Conservation (phyloP, 2,797 vertebrate genomes). For the Eutrigla gurnardus region DNA sequence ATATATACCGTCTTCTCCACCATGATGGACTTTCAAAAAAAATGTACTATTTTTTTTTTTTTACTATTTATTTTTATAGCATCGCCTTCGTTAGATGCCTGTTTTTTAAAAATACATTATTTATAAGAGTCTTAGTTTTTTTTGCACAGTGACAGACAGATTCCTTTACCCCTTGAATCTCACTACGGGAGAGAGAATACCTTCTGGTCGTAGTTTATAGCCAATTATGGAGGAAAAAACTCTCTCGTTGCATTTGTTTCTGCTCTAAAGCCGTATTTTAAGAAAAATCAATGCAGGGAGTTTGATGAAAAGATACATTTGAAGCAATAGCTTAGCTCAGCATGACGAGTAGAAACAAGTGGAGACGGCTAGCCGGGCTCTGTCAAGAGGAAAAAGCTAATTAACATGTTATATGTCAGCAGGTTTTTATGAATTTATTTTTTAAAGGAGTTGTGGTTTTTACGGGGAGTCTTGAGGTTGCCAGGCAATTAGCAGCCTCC, state of each 20-base stretch:
- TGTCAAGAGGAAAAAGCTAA: neutral
- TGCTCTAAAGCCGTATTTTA: no score
- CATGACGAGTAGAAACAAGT: neutral
- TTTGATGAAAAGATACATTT: neutral
- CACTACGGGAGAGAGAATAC: constrained; percentile 7
- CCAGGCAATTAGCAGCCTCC: constrained; percentile 7
- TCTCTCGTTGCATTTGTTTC: no score
- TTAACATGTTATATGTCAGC: neutral
- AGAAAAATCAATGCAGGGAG: no score
- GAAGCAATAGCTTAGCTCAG: constrained; percentile 2
- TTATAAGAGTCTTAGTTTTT: no score
- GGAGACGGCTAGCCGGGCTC: neutral
- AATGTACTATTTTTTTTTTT: no score
- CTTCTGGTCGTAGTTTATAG: constrained; percentile 41
- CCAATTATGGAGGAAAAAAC: constrained; percentile 23
- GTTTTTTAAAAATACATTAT: no score
- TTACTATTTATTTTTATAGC: no score
- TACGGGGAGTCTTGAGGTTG: neutral
- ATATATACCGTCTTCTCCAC: constrained; percentile 9
- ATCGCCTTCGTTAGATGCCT: no score
- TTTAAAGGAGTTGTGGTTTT: neutral
- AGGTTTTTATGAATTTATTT: neutral
- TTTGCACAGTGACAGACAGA: no score
- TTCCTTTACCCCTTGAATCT: no score
- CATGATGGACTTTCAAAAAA: no score